Base-by-base conservation (phyloP, 1,140 invertebrate species). In the Bombus cullumanus region DNA sequence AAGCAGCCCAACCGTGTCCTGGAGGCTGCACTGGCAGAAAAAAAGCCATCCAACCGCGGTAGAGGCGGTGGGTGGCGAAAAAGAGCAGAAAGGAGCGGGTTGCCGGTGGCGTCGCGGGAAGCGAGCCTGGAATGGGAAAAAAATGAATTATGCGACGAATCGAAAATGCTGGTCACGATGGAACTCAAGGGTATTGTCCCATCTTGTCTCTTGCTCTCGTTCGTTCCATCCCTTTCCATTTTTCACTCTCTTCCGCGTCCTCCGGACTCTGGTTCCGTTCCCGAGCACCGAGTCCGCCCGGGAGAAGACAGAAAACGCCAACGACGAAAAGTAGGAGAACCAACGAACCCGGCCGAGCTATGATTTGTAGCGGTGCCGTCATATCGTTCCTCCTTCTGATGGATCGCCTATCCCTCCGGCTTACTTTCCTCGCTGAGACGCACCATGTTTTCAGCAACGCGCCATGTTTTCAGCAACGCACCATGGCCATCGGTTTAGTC, bases 71-170 rank as follows among this genome's bases (percentile, higher is more conserved):
- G 47, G 68, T 62, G 78, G 59, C 0, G 43, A 39, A 37, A 31
- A 34, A 41, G 66, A 57, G 66, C 3, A 41, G 59, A 66, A 62
- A 76, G 31, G n/a, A 25, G 15, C n/a, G 18, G 69, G 86, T 71
- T 31, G 68, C 57, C 31, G 73, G 31, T 85, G 59, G 77, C 76
- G 81, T 80, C 43, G 78, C 39, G 53, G 34, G 4, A 53, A 53
- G 31, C 28, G 59, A 81, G 59, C 31, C 22, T 57, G 22, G 39
- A 41, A 28, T 15, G 64, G 66, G 68, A 34, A 90, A 91, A 91
- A 91, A 91, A 88, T 90, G 89, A 92, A 92, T 93, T 93, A 92
- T 92, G 87, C 87, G 86, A 84, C 74, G 80, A 90, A 92, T 93
- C 91, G 82, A 91, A 93, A 91, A 93, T 92, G 91, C 92, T 83